Percentiles rank a stretch among this genome's conserved stretches.
Evolutionary conservation across 2,888 invertebrate genomes (phyloP).

Genomic region (Drosophila borealis): DNA sequence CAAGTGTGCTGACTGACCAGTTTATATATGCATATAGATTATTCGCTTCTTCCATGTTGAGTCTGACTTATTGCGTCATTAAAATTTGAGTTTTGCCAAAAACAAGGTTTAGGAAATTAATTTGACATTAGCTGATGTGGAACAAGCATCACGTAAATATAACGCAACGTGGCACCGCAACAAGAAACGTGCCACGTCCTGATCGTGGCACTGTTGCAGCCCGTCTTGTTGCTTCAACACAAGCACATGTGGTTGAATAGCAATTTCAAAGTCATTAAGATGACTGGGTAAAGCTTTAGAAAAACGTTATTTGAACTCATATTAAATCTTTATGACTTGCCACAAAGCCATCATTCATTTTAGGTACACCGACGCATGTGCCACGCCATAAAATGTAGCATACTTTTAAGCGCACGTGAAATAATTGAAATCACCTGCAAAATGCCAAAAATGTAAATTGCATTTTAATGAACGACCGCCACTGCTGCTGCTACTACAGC

Average conservation of each 20-base stretch:
- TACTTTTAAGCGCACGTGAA: constrained; percentile 29
- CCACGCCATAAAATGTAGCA: constrained; percentile 29
- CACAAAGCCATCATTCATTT: constrained; percentile 42
- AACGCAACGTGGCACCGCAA: constrained; percentile 27
- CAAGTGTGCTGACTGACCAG: neutral
- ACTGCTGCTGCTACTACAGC: constrained; percentile 11
- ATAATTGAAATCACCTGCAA: constrained; percentile 42
- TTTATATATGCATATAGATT: constrained; percentile 3
- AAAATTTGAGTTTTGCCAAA: neutral
- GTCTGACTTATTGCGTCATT: too few species aligned
- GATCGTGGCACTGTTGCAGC: neutral
- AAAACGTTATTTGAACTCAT: constrained; percentile 38
- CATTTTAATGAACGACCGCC: constrained; percentile 53
- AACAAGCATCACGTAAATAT: constrained; percentile 36
- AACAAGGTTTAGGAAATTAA: constrained; percentile 27
- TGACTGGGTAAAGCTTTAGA: constrained; percentile 32
- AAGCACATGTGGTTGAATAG: constrained; percentile 19
- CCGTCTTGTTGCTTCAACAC: constrained; percentile 21
- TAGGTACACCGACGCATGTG: constrained; percentile 10
- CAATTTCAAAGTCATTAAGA: constrained; percentile 76
- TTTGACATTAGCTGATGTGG: constrained; percentile 32
- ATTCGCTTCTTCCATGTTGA: too few species aligned
- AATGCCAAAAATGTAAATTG: constrained; percentile 51
- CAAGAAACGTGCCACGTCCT: constrained; percentile 37
- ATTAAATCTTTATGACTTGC: constrained; percentile 44